phyloP scores from a whole-genome alignment of 2,888 invertebrate genomes.

The Ophraella communa region DNA sequence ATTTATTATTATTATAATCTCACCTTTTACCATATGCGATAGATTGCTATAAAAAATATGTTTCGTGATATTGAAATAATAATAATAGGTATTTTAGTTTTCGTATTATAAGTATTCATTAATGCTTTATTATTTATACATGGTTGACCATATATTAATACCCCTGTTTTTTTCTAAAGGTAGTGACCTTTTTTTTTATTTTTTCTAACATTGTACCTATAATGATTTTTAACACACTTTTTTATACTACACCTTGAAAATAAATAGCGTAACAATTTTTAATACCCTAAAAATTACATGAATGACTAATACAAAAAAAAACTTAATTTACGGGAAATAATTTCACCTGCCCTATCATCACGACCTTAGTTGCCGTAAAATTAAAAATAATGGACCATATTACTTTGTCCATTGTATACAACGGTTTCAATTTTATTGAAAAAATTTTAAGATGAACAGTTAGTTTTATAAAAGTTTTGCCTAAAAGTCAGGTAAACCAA shows the following conservation, averaged over 20 bases:
- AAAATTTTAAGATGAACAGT: slow-evolving; percentile 10
- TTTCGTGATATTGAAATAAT: too few relatives aligned
- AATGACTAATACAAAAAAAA: slow-evolving; percentile 14
- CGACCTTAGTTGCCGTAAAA: slow-evolving; percentile 33
- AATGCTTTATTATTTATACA: too few relatives aligned
- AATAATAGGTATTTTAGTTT: too few relatives aligned
- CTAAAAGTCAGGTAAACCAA: background rate
- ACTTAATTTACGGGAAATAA: slow-evolving; percentile 19
- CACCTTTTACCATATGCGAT: too few relatives aligned
- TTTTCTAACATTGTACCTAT: too few relatives aligned
- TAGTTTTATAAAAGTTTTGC: background rate
- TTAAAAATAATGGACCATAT: slow-evolving; percentile 34
- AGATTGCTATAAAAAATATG: too few relatives aligned
- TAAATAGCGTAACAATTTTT: background rate
- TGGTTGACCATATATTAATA: too few relatives aligned
- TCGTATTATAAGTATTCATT: too few relatives aligned
- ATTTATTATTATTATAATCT: too few relatives aligned
- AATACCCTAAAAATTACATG: slow-evolving; percentile 11
- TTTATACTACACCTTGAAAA: background rate
- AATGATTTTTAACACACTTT: background rate
- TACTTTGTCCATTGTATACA: slow-evolving; percentile 20
- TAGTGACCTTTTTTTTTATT: too few relatives aligned
- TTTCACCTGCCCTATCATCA: slow-evolving; percentile 32
- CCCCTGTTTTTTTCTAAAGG: too few relatives aligned
- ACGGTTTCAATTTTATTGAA: slow-evolving; percentile 1